Evolutionary conservation across 1,140 invertebrate species (phyloP), one percentile per base, ranked within the genome.

Genomic region (Pantala flavescens): DNA sequence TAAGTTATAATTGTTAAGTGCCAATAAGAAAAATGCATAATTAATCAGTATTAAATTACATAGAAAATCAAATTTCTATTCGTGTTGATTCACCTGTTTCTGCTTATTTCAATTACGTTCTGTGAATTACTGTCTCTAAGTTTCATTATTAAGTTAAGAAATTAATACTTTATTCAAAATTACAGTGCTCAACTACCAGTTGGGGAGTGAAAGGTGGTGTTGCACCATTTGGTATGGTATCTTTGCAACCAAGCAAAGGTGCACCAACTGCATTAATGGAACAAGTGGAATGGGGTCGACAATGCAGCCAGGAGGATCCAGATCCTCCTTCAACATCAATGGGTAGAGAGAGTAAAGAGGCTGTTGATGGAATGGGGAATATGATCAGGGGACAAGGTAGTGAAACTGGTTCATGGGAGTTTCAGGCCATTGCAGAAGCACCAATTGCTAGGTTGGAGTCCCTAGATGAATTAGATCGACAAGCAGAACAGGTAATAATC

Each of bases 401-500:
- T 79, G 85, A 86, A 70, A 83, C 84, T 70, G 84, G 85, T 74
- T 84, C 84, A 10, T 86, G 86, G 85, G 85, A 86, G 73, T 85
- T 85, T 74, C 79, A 82, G 73, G 83, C 84, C 73, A 83, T 82
- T 74, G 82, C 78, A 42, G 85, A 78, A 75, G 88, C 88, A 49
- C 88, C 88, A 24, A 89, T 89, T 73, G 88, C 88, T 42, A 87
- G 87, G 78, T 81, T 89, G 76, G 88, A 90, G 78, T 89, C 88
- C 21, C 81, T 90, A 72, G 88, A 90, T 77, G 88, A 90, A 80
- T 83, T 89, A 75, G 88, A 89, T 80, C 84, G 49, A 19, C 49
- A 63, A 63, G n/a, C 49, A 63, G 49, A 63, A 21, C 49, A 63
- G 49, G 49, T 63, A 14, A 63, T 63, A 63, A 5, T 36, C 28